Base-by-base conservation (phyloP, 2,888 invertebrate species). In the Nebria salina region DNA sequence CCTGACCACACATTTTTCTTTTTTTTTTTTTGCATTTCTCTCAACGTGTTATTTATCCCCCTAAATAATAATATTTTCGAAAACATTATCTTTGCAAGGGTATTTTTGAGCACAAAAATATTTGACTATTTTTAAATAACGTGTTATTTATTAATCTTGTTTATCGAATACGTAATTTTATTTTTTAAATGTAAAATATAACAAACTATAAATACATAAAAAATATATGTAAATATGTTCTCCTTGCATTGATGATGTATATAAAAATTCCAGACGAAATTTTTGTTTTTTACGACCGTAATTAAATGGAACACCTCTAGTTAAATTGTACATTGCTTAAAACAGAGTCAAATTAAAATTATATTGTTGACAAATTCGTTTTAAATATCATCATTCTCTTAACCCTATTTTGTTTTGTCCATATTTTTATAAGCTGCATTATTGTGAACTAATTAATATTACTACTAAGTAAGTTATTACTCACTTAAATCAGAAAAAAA, bases 331-430 rank as follows among this genome's bases (percentile, higher is more conserved):
- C 78, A 78, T 74, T 78, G 41, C 65, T 15, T 64, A 68, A 70
- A 68, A 75, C 79, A 79, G 78, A 79, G 75, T 70, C 79, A 80
- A 65, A 80, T 80, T 80, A 80, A 80, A 80, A 80, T 75, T 80
- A 75, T 80, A 80, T 80, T 80, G 80, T 80, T 80, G 80, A 80
- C 80, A 80, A 75, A 70, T 42, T 13, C 3, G 41, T 26, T 73
- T 41, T 73, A 42, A 42, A 42, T 34, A 13, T 73, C 42, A 73
- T 73, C 34, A 41, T 43, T 41, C 68, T 65, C 34, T 34, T 76
- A 64, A 64, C 4, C 64, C 54, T 15, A 1, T 66, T 76, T 76
- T 42, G 65, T 66, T 76, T 66, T 54, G 54, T 11, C 54, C 11
- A n/a, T 54, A 74, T 70, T 25, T n/a, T 25, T 25, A 8, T 70